Percentiles rank a stretch among this genome's conserved stretches.
Evolutionary conservation across 2,797 vertebrate species (phyloP).

Genomic region (Silurus aristotelis): DNA sequence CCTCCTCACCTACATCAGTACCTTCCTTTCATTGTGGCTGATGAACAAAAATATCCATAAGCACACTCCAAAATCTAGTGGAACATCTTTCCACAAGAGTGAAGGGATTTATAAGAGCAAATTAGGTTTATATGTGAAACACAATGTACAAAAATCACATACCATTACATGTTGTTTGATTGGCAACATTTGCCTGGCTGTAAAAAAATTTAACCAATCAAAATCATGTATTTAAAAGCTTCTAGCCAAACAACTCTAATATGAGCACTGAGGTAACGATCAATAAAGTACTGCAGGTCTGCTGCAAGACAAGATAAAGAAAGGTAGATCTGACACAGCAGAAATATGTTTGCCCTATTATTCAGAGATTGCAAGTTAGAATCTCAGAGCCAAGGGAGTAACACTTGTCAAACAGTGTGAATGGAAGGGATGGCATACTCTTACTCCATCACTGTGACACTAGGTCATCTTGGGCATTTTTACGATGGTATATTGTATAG

Average conservation of each 20-base stretch:
- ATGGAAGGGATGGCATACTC: neutral
- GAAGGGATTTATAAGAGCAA: too few species aligned
- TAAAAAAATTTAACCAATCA: neutral
- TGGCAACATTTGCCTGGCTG: neutral
- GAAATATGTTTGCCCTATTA: neutral
- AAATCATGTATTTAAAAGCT: neutral
- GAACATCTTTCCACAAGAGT: too few species aligned
- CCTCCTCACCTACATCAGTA: too few species aligned
- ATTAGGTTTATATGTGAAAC: too few species aligned
- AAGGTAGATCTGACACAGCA: neutral
- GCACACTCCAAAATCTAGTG: too few species aligned
- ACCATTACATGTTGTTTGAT: neutral
- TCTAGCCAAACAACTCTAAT: neutral
- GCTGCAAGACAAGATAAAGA: neutral
- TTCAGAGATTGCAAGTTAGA: neutral
- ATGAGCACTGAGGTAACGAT: neutral
- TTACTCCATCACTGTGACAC: neutral
- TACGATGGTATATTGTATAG: neutral
- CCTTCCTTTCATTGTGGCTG: too few species aligned
- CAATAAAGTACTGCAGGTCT: neutral
- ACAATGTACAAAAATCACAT: too few species aligned
- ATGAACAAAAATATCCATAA: too few species aligned
- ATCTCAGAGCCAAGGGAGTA: neutral
- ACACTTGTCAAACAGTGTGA: neutral
- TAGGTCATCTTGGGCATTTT: neutral